These are phyloP conservation scores for Sesia bembeciformis DNA, from an alignment of 2,888 invertebrate species.

Conservation along the genomic window DNA sequence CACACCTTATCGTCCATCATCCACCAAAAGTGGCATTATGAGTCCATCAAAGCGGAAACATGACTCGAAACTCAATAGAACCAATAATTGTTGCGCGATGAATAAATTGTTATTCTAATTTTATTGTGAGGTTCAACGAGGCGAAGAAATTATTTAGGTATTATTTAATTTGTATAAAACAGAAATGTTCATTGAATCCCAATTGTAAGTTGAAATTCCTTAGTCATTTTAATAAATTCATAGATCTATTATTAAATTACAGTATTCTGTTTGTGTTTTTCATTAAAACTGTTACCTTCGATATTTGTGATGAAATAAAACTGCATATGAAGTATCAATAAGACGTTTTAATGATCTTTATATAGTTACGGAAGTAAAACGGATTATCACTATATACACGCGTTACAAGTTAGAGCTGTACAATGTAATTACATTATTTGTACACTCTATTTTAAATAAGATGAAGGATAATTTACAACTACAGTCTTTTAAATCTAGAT, in stretches of 20 bases:
- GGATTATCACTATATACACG: slow-evolving; percentile 25
- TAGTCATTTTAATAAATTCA: slow-evolving; percentile 43
- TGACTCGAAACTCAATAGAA: no score
- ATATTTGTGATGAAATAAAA: slow-evolving; percentile 16
- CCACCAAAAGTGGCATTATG: no score
- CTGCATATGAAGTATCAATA: slow-evolving; percentile 10
- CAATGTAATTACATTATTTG: slow-evolving; percentile 10
- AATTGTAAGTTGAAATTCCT: slow-evolving; percentile 36
- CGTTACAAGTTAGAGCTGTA: slow-evolving; percentile 19
- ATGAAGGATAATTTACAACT: not conserved
- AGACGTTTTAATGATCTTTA: slow-evolving; percentile 27
- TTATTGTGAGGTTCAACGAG: no score
- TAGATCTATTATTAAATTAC: slow-evolving; percentile 70
- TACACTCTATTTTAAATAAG: slow-evolving; percentile 7
- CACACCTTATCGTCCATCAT: no score
- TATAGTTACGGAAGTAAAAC: slow-evolving; percentile 22
- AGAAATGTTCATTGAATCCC: slow-evolving; percentile 27
- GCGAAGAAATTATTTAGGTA: not conserved
- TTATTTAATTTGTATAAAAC: slow-evolving; percentile 5
- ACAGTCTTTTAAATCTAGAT: not conserved
- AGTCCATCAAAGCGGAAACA: no score
- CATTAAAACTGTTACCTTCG: not conserved
- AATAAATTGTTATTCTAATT: no score
- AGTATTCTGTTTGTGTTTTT: slow-evolving; percentile 52
- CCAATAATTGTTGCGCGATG: no score